Base-by-base conservation (phyloP, 1,140 invertebrate genomes). In the Calephelis nemesis region DNA sequence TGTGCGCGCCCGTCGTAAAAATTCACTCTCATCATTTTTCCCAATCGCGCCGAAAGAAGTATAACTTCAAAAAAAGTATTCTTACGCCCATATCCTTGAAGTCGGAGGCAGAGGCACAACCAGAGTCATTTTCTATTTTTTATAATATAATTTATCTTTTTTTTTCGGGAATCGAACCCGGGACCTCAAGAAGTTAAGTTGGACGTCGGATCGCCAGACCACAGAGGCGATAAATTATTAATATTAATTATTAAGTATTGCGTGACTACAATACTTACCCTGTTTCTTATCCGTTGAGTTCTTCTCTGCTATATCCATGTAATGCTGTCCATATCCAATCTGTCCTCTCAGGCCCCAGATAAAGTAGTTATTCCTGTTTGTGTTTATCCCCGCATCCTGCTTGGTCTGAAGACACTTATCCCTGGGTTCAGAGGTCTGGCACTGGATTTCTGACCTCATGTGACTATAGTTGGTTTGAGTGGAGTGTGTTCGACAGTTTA, bases 401-500 rank as follows among this genome's bases (percentile, higher is more conserved):
- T 81, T 92, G 0, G 95, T 95, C 84, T 95, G 94, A 4, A 88
- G 72, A 47, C 80, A 76, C 68, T 92, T 90, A 71, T 93, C 85
- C 47, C 90, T 86, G 0, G 81, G 77, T 12, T 90, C 75, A 8
- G 88, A 74, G 0, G 93, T 94, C 85, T 95, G 94, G 45, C 92
- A 90, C 45, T 90, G 86, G 47, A 92, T 81, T 58, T 92, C 92
- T 40, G 84, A 86, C 63, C 92, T 87, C 30, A 93, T 90, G 63
- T 93, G 84, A 12, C 93, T 94, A 72, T 93, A 92, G 39, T 82
- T 50, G 0, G 95, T 95, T 82, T 96, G 95, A 0, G 93, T 94
- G 30, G 94, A 94, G 67, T 92, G 92, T 0, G 95, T 95, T 15
- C 72, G 71, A 47, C 92, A 93, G 60, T 93, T 92, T 12, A 92